These are phyloP conservation scores for Ivindomyrus marchei DNA, from an alignment of 2,113 vertebrate species.

Conservation along the genomic window DNA sequence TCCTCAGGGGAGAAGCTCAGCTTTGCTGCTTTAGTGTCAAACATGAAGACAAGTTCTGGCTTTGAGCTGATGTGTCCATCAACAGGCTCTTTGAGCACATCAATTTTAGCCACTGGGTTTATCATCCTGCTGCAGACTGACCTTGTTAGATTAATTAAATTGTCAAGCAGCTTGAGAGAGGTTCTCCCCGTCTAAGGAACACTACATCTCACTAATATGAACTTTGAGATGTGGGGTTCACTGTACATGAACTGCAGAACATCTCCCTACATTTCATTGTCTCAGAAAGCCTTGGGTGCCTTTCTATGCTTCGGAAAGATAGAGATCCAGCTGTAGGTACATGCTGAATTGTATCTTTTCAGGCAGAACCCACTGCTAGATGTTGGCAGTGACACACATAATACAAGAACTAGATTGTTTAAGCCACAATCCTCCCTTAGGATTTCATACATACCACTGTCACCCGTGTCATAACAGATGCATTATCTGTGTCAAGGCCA, in stretches of 20 bases:
- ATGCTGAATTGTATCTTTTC: not conserved
- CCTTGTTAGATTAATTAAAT: conserved; percentile 9
- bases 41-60: not conserved
- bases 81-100: conserved; percentile 8
- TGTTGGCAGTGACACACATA: not conserved
- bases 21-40: not conserved
- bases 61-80: not conserved
- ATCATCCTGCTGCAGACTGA: conserved; percentile 19
- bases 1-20: not conserved
- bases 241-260: not conserved
- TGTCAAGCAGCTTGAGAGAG: not conserved
- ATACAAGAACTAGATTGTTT: not conserved
- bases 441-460: conserved; percentile 7
- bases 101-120: conserved; percentile 18
- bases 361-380: not conserved
- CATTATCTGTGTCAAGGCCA: conserved; percentile 1
- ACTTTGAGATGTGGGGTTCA: not conserved
- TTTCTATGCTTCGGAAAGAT: not conserved
- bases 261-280: not conserved
- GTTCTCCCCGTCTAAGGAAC: not conserved
- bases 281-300: not conserved
- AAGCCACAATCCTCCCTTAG: not conserved
- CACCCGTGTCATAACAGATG: conserved; percentile 8
- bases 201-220: not conserved
- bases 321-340: not conserved